These are phyloP conservation scores for Oxyteleia sp. DNA, from an alignment of 2,888 invertebrate species.

Conservation along the genomic window DNA sequence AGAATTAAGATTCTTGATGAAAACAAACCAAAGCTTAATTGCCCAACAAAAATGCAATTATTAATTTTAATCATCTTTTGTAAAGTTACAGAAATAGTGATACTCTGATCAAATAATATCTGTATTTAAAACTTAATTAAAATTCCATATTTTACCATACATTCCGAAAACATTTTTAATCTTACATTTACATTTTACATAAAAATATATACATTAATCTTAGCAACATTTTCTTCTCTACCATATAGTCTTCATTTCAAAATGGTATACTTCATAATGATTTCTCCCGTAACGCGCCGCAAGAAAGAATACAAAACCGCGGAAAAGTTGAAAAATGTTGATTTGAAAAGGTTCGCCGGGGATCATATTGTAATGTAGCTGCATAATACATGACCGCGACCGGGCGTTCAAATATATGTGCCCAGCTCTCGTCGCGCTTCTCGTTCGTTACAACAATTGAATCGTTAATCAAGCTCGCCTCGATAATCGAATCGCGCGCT, in stretches of 20 bases:
- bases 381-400: constrained; percentile 79
- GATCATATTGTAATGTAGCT: constrained; percentile 63
- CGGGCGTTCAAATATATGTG: constrained; percentile 79
- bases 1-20: too few relatives aligned
- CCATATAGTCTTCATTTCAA: constrained; percentile 35
- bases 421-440: constrained; percentile 74
- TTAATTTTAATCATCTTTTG: too few relatives aligned
- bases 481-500: constrained; percentile 80
- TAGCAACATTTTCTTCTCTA: too few relatives aligned
- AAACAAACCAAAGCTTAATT: too few relatives aligned
- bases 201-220: too few relatives aligned
- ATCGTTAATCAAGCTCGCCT: constrained; percentile 83
- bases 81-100: too few relatives aligned
- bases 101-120: too few relatives aligned
- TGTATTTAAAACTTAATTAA: too few relatives aligned
- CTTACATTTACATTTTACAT: too few relatives aligned
- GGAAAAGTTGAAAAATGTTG: constrained; percentile 45
- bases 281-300: constrained; percentile 21
- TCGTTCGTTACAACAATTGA: constrained; percentile 83
- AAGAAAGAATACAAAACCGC: constrained; percentile 19
- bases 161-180: too few relatives aligned
- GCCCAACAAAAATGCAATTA: too few relatives aligned
- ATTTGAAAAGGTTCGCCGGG: constrained; percentile 54
- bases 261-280: constrained; percentile 24
- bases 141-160: too few relatives aligned